A percentile compares a stretch with the other conserved stretches of the same genome.
These are phyloP conservation scores for Ceratosolen solmsi DNA, from an alignment of 1,140 invertebrate genomes.

Conservation along the genomic window DNA sequence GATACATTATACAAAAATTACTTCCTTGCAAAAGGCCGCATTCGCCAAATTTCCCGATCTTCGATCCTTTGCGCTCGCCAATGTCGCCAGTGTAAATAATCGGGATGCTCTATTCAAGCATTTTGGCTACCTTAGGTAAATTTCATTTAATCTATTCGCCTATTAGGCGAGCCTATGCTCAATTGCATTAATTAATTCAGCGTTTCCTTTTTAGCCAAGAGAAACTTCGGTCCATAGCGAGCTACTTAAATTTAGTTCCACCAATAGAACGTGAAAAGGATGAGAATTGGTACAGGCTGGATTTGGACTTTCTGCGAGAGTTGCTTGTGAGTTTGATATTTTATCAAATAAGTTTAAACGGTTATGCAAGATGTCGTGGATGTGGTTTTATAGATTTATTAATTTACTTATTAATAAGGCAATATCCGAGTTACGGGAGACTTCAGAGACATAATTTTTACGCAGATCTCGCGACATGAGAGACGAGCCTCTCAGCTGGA, in stretches of 20 bases:
- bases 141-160: background rate
- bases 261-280: conserved; percentile 80
- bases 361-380: no score
- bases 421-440: no score
- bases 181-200: no score
- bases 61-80: conserved; percentile 90
- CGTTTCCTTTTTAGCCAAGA: conserved; percentile 79
- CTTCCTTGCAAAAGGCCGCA: conserved; percentile 90
- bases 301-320: conserved; percentile 88
- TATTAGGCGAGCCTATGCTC: no score
- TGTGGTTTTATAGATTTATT: no score
- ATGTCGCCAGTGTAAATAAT: conserved; percentile 95
- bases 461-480: conserved; percentile 90
- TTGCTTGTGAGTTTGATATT: conserved; percentile 78
- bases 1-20: conserved; percentile 93
- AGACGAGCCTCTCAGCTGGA: conserved; percentile 92
- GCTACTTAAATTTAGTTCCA: conserved; percentile 89
- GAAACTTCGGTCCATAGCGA: conserved; percentile 88
- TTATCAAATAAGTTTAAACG: background rate
- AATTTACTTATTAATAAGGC: no score
- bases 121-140: conserved; percentile 84
- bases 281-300: conserved; percentile 83
- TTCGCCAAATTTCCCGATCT: conserved; percentile 94
- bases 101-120: conserved; percentile 88
- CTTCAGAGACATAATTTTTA: no score